Conservation (phyloP, 1,140 invertebrate species). For the Drosophila sulfurigaster region DNA sequence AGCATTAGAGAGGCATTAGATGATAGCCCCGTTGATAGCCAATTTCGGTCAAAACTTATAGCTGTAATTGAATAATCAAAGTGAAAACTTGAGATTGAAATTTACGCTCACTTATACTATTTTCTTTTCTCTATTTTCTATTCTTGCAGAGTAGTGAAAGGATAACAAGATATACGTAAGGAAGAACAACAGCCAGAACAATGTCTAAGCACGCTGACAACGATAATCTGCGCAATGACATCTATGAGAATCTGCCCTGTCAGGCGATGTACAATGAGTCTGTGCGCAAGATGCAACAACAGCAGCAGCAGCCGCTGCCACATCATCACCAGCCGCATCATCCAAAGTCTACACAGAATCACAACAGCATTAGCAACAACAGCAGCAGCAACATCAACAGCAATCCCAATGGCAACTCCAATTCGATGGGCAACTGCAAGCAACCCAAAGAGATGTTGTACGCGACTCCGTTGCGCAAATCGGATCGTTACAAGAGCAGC, state of each 20-base stretch:
- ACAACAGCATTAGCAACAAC: constrained; percentile 62
- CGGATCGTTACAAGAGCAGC: constrained; percentile 84
- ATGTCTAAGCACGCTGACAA: constrained; percentile 84
- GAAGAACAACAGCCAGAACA: constrained; percentile 33
- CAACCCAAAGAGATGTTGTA: constrained; percentile 84
- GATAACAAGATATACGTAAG: constrained; percentile 44
- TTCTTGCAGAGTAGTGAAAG: constrained; percentile 28
- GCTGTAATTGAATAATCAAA: constrained; percentile 42
- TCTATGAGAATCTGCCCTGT: constrained; percentile 84
- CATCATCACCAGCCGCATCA: constrained; percentile 39
- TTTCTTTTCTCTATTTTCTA: constrained; percentile 2
- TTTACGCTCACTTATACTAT: not conserved
- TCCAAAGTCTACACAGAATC: constrained; percentile 27
- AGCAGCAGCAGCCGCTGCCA: constrained; percentile 46
- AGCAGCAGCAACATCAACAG: constrained; percentile 32
- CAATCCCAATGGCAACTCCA: constrained; percentile 65
- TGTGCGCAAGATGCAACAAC: constrained; percentile 82
- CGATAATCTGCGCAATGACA: constrained; percentile 84
- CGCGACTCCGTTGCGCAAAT: constrained; percentile 81
- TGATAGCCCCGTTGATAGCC: constrained; percentile 16
- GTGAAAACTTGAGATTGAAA: constrained; percentile 6
- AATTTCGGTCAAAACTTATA: constrained; percentile 56
- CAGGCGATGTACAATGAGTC: constrained; percentile 85
- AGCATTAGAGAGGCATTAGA: constrained; percentile 14
- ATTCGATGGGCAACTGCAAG: constrained; percentile 59